These are phyloP conservation scores for Percopsis transmontana DNA, from an alignment of 2,113 vertebrate genomes.

Conservation along the genomic window DNA sequence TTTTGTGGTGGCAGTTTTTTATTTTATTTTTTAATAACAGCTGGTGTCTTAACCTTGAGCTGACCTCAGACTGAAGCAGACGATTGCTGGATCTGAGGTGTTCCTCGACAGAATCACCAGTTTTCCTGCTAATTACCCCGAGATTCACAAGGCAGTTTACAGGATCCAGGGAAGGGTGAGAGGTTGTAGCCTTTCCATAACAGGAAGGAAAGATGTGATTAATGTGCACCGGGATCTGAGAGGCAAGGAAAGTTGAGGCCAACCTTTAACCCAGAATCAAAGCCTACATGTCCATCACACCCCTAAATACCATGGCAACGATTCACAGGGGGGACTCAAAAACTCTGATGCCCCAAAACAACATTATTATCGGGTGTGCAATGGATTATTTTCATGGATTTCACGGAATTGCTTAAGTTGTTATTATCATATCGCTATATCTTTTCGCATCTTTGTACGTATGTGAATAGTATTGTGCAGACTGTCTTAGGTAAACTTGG, in stretches of 20 bases:
- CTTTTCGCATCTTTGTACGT: neutral
- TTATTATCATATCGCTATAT: neutral
- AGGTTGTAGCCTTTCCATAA: constrained; percentile 19
- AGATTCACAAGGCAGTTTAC: constrained; percentile 22
- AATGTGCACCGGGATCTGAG: constrained; percentile 30
- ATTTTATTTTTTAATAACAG: too few relatives aligned
- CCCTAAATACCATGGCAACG: constrained; percentile 31
- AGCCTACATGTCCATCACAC: constrained; percentile 49
- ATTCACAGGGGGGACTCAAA: constrained; percentile 15
- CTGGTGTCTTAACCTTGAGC: neutral
- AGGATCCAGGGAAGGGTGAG: neutral
- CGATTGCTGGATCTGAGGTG: neutral
- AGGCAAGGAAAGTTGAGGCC: constrained; percentile 12
- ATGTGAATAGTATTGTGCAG: constrained; percentile 27
- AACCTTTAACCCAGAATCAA: constrained; percentile 40
- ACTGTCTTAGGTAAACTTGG: constrained; percentile 14
- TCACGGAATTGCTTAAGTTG: too few relatives aligned
- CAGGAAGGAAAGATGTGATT: constrained; percentile 45
- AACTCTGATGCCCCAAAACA: neutral
- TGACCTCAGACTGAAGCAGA: neutral
- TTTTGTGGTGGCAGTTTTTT: too few relatives aligned
- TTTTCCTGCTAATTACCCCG: constrained; percentile 16
- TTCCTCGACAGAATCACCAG: constrained; percentile 2
- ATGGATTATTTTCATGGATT: too few relatives aligned
- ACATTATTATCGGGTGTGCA: too few relatives aligned